phyloP scores from a whole-genome alignment of 2,888 invertebrate genomes.

The Eristalis intricaria region DNA sequence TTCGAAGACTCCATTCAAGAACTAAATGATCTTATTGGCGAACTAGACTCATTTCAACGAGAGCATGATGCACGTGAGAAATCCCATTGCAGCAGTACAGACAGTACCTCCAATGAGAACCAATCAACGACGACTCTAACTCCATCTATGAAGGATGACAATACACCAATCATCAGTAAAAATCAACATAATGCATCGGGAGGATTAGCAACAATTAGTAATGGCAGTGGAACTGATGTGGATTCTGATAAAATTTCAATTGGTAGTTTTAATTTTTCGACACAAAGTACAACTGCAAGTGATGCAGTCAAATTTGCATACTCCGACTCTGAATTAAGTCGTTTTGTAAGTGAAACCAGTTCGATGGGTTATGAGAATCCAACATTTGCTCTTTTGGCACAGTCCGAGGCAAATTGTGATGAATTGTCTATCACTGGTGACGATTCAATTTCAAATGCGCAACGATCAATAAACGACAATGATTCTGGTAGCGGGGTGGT shows the following conservation, averaged over 20 bases:
- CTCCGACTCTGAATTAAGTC: slow-evolving; percentile 80
- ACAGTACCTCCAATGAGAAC: slow-evolving; percentile 62
- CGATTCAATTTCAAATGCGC: slow-evolving; percentile 74
- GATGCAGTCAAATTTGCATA: slow-evolving; percentile 74
- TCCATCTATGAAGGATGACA: slow-evolving; percentile 59
- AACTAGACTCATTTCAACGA: slow-evolving; percentile 82
- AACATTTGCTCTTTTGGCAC: slow-evolving; percentile 79
- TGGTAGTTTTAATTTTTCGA: slow-evolving; percentile 75
- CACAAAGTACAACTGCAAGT: slow-evolving; percentile 71
- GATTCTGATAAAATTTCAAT: slow-evolving; percentile 73
- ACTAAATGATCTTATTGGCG: slow-evolving; percentile 82
- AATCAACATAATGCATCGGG: slow-evolving; percentile 16
- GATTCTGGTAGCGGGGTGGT: slow-evolving; percentile 77
- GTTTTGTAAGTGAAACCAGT: slow-evolving; percentile 80
- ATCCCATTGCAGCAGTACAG: slow-evolving; percentile 74
- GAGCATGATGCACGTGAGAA: slow-evolving; percentile 80
- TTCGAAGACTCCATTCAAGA: slow-evolving; percentile 82
- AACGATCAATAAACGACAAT: slow-evolving; percentile 53
- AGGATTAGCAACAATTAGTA: slow-evolving; percentile 49
- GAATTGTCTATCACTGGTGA: slow-evolving; percentile 53
- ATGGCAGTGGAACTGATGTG: slow-evolving; percentile 65
- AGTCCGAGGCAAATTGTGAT: slow-evolving; percentile 63
- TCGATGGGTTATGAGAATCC: slow-evolving; percentile 81
- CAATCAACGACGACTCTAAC: slow-evolving; percentile 45
- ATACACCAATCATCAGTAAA: slow-evolving; percentile 25